Evolutionary conservation across 2,888 invertebrate genomes (phyloP).

Genomic region (Aromia moschata): DNA sequence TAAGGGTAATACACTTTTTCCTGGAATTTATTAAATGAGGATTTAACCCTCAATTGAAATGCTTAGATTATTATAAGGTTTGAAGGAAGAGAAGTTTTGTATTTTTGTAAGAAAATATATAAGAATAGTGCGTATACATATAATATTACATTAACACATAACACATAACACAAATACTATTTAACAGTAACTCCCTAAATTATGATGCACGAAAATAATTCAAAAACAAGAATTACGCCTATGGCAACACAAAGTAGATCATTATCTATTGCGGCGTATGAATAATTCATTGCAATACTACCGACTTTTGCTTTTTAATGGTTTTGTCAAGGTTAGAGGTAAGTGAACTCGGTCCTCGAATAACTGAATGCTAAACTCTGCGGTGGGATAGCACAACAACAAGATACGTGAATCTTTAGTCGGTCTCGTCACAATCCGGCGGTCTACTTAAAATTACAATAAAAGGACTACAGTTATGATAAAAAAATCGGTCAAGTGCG

Average conservation of each 20-base stretch:
- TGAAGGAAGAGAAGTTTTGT: no score
- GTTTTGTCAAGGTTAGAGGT: conserved; percentile 47
- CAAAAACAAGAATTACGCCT: conserved; percentile 21
- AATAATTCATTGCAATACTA: conserved; percentile 41
- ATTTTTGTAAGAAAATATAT: no score
- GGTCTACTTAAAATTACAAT: background rate
- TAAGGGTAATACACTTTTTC: no score
- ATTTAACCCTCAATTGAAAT: no score
- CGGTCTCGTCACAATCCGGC: background rate
- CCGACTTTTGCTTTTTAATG: conserved; percentile 44
- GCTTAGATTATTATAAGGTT: no score
- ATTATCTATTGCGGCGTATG: conserved; percentile 42
- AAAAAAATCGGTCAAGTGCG: no score
- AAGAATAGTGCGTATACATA: no score
- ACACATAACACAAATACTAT: no score
- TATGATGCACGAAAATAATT: conserved; percentile 22
- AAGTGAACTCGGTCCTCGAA: conserved; percentile 37
- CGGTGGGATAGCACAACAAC: background rate
- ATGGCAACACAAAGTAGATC: conserved; percentile 36
- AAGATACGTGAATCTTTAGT: background rate
- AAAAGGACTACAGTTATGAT: background rate
- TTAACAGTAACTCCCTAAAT: no score
- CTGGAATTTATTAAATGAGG: no score
- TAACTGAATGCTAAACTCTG: conserved; percentile 10
- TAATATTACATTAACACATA: no score